Conservation (phyloP, 1,140 invertebrate species). For the Drosophila melanogaster region DNA sequence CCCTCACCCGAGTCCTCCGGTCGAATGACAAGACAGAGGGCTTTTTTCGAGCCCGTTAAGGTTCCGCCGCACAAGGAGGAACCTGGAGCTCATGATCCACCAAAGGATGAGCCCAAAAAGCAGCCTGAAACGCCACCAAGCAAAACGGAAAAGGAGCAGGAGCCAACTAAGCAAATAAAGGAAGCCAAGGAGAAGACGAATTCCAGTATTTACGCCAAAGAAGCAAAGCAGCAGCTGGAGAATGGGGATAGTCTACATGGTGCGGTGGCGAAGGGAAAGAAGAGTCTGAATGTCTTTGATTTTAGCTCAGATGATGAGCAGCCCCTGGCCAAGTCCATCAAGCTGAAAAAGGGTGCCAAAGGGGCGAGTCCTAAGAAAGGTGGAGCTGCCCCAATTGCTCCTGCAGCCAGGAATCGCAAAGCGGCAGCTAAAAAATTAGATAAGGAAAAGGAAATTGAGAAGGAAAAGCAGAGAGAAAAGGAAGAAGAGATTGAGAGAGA, state of each 20-base stretch:
- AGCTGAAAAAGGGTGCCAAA: slow-evolving; percentile 73
- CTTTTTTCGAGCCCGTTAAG: slow-evolving; percentile 84
- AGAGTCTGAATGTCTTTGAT: slow-evolving; percentile 81
- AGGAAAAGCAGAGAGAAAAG: slow-evolving; percentile 8
- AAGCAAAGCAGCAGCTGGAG: slow-evolving; percentile 71
- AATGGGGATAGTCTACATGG: slow-evolving; percentile 51
- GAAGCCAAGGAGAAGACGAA: slow-evolving; percentile 70
- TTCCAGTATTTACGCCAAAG: slow-evolving; percentile 80
- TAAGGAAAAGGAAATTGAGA: slow-evolving; percentile 28
- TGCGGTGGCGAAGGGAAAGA: slow-evolving; percentile 43
- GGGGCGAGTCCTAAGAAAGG: slow-evolving; percentile 51
- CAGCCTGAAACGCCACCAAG: slow-evolving; percentile 13
- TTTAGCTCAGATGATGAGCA: slow-evolving; percentile 85
- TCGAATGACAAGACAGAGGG: slow-evolving; percentile 79
- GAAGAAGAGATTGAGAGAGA: slow-evolving; percentile 6
- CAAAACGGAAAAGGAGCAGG: slow-evolving; percentile 20
- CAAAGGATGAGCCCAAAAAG: slow-evolving; percentile 31
- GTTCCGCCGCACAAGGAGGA: slow-evolving; percentile 63
- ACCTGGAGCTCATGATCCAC: slow-evolving; percentile 2
- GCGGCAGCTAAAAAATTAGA: slow-evolving; percentile 47
- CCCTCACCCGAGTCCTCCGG: slow-evolving; percentile 78
- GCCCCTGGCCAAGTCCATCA: slow-evolving; percentile 83
- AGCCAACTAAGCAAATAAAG: slow-evolving; percentile 37
- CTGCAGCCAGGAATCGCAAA: slow-evolving; percentile 58
- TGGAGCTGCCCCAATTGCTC: slow-evolving; percentile 9